Conservation (phyloP, 2,113 vertebrate genomes). For the Cephalophus harveyi region DNA sequence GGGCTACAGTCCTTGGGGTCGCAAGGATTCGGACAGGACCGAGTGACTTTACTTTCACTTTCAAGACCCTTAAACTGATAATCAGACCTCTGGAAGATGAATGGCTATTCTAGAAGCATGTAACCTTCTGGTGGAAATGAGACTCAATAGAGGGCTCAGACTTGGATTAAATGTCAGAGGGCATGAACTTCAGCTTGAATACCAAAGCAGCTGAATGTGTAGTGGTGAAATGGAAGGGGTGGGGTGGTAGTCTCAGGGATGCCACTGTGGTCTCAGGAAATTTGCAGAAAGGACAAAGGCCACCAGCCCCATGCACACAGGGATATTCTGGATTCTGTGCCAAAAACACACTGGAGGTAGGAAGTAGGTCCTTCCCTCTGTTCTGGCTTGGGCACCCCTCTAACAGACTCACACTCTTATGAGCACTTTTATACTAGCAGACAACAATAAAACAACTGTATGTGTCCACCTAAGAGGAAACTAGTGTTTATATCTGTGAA, state of each 20-base stretch:
- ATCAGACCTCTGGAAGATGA: not conserved
- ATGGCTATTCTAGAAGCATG: not conserved
- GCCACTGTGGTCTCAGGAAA: not conserved
- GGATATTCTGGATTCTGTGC: not conserved
- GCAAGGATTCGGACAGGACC: not conserved
- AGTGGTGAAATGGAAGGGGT: not conserved
- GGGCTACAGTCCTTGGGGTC: not conserved
- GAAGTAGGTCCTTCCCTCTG: not conserved
- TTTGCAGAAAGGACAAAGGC: not conserved
- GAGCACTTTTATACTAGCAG: not conserved
- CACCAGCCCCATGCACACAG: too few relatives aligned
- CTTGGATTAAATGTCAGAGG: not conserved
- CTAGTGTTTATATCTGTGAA: not conserved
- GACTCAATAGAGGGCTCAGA: not conserved
- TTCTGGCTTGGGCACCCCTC: not conserved
- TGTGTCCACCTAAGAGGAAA: not conserved
- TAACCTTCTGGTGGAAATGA: not conserved
- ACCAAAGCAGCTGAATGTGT: not conserved
- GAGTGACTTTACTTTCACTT: not conserved
- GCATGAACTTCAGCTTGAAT: not conserved
- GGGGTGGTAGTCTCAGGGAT: not conserved
- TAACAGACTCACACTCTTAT: too few relatives aligned
- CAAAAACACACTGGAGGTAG: not conserved
- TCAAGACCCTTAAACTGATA: not conserved
- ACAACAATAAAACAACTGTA: not conserved